Base-by-base conservation (phyloP, 2,113 vertebrate genomes). In the Charina bottae region DNA sequence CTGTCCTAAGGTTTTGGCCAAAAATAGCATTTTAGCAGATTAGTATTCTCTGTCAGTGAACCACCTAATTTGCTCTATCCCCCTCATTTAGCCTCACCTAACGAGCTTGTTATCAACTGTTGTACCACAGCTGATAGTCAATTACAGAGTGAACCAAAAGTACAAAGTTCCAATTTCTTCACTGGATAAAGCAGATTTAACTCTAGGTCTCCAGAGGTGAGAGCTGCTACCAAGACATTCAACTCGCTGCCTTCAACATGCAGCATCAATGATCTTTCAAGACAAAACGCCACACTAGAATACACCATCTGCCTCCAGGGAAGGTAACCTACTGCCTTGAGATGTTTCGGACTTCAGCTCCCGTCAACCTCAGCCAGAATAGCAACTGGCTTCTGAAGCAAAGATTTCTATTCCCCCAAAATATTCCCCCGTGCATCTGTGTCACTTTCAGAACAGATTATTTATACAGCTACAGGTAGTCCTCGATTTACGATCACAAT, bases 121-220 rank as follows among this genome's bases (percentile, higher is more conserved):
- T 83, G 49, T 13, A 37, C 7, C 33, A 12, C 4, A 42, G 4
- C 13, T 28, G 72, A 23, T 8, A 64, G 13, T 37, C 53, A 56
- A 9, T 17, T 6, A 64, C 5, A 24, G 58, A 23, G 12, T 59
- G 12, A 23, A 85, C 54, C 28, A 6, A 9, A 72, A 91, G 54
- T 91, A 68, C 0, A 0, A 0, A 55, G 83, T n/a, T 86, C 17
- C 0, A 49, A 83, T 83, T 89, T 90, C 78, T 56, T 24, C 1
- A 60, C 19, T 42, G 11, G 85, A 91, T 92, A 62, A 84, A 78
- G 68, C 0, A 0, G 93, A 86, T 78, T 42, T 1, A 68, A 92
- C 86, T 68, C 87, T 85, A 83, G 89, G 87, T 88, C 46, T 54
- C 78, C 59, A 83, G 91, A 90, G 91, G 72, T 90, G 55, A 96